phyloP scores from a whole-genome alignment of 2,113 vertebrate species.

The Alexandromys fortis region DNA sequence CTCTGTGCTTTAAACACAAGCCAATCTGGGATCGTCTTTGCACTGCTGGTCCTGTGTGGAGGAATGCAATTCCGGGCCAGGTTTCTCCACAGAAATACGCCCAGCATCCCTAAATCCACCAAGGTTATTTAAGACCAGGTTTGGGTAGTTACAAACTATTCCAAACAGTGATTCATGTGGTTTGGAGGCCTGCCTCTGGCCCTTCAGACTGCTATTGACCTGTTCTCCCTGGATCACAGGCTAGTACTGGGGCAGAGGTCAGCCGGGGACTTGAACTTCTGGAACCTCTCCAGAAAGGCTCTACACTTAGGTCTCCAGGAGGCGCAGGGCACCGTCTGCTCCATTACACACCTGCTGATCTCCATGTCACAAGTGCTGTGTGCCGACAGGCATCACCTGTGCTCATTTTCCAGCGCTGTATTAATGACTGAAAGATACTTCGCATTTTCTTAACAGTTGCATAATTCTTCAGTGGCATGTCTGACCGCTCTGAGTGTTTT shows the following conservation, averaged over 20 bases:
- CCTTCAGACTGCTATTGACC: too few species aligned
- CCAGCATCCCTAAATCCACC: not conserved
- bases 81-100: not conserved
- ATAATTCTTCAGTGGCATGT: too few species aligned
- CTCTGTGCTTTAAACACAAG: too few species aligned
- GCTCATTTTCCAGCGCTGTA: not conserved
- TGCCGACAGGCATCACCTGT: not conserved
- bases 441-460: not conserved
- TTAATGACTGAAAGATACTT: accelerated
- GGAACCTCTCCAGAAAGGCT: not conserved
- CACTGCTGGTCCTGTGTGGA: not conserved
- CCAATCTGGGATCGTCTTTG: not conserved
- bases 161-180: not conserved
- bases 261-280: not conserved
- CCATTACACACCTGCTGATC: not conserved
- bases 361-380: accelerated
- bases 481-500: not conserved
- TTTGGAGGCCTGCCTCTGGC: not conserved
- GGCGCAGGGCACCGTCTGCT: not conserved
- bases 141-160: not conserved
- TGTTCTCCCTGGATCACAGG: not conserved
- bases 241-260: not conserved
- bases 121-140: not conserved
- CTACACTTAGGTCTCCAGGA: accelerated
- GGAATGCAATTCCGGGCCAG: not conserved